Evolutionary conservation across 2,888 invertebrate genomes (phyloP), one percentile per base, ranked within the genome.

Genomic region (Atrina japonica): DNA sequence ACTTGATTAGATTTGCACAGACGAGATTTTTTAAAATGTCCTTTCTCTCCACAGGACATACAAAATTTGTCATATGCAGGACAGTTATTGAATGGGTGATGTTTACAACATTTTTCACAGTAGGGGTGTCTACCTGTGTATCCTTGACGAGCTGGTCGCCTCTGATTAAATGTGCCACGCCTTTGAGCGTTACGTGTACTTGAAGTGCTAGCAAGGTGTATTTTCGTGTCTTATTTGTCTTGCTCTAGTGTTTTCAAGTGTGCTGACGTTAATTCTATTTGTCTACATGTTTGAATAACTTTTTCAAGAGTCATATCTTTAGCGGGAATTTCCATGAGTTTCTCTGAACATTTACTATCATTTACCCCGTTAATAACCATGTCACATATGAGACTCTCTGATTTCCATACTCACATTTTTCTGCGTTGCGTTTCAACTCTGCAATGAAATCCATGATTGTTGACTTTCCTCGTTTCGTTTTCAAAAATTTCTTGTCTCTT

Each of bases 401-500:
- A 16, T 74, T 64, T 1, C 74, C 74, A 18, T 74, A 74, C 53
- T 70, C 60, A 53, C 74, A 70, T 16, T 63, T 55, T 52, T 74
- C 74, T 23, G 67, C 59, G 18, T 67, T 70, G 14, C 67, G 27
- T n/a, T n/a, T n/a, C n/a, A n/a, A n/a, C n/a, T 63, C 67, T 3
- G 74, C 43, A 25, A 74, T 70, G 41, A 61, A 74, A 45, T 74
- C 70, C 70, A 74, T 64, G 11, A 64, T 68, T 6, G 59, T 58
- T 41, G 58, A 18, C 21, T 59, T 59, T 6, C 60, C 70, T 21
- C 70, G 41, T 47, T 68, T 70, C 9, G 68, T 71, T n/a, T 75
- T 75, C 3, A 71, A 53, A 41, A 71, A 75, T 30, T 71, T 75
- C 70, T 45, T 71, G 75, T 53, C 68, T 53, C 35, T 75, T 75